A percentile compares a stretch with the other conserved stretches of the same genome.
phyloP scores from a whole-genome alignment of 2,113 vertebrate genomes.

The Silurus asotus region DNA sequence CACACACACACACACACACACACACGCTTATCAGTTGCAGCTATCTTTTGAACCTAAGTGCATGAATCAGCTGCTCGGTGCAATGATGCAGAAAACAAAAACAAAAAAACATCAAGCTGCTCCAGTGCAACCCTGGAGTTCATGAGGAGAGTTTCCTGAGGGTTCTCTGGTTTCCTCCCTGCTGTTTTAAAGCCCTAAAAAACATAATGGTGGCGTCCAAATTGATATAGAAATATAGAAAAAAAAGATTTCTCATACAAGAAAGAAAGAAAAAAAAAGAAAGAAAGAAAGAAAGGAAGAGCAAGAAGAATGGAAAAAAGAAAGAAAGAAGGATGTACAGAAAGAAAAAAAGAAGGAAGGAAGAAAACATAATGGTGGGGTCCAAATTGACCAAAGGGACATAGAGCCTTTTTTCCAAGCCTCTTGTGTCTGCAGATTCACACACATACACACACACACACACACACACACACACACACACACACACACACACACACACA shows the following conservation, averaged over 20 bases:
- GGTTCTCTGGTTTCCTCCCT: neutral
- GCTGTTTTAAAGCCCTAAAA: neutral
- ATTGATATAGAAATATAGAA: neutral
- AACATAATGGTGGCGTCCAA: neutral
- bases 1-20: neutral
- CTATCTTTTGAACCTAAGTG: neutral
- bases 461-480: constrained; percentile 8
- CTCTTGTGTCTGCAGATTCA: neutral
- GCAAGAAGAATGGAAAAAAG: too few species aligned
- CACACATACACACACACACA: neutral
- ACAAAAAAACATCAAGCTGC: neutral
- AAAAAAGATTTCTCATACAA: too few species aligned
- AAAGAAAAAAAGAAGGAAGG: neutral
- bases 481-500: neutral
- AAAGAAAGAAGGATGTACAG: too few species aligned
- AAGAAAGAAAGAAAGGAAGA: neutral
- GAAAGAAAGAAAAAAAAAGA: neutral
- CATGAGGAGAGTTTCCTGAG: neutral
- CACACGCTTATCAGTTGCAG: neutral
- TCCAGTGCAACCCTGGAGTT: neutral
- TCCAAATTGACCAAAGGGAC: neutral
- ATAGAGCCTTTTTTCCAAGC: neutral
- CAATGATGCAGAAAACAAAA: neutral
- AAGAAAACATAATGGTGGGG: neutral
- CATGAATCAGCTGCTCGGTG: neutral